Conservation (phyloP, 2,888 invertebrate species). For the Ormia ochracea region DNA sequence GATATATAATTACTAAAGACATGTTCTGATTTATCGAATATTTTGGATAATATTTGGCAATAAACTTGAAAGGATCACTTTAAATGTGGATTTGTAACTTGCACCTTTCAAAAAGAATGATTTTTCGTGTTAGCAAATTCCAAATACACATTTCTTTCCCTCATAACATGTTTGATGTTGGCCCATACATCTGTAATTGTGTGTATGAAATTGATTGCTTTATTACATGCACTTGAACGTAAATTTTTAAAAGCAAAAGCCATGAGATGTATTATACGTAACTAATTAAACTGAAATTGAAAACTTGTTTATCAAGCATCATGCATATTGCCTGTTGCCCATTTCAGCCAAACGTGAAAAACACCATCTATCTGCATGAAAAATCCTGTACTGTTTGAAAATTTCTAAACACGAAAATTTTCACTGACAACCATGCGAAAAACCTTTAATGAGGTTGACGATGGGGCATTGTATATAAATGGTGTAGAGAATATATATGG, state of each 20-base stretch:
- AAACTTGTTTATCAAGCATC: slow-evolving; percentile 15
- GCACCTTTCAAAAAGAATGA: no score
- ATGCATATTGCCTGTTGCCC: slow-evolving; percentile 25
- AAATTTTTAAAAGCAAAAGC: slow-evolving; percentile 2
- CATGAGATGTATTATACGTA: slow-evolving; percentile 31
- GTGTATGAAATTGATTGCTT: not conserved
- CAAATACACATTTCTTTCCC: no score
- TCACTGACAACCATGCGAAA: slow-evolving; percentile 44
- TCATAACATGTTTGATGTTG: no score
- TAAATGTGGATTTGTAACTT: no score
- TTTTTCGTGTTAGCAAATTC: no score
- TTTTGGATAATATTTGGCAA: no score
- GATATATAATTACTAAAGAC: no score
- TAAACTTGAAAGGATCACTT: no score
- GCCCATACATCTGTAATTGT: not conserved
- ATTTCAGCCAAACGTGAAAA: slow-evolving; percentile 8
- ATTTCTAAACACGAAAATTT: slow-evolving; percentile 37
- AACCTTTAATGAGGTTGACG: not conserved
- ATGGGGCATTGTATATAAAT: slow-evolving; percentile 26
- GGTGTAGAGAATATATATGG: not conserved
- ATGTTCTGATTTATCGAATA: no score
- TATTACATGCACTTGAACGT: not conserved
- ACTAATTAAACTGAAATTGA: slow-evolving; percentile 20
- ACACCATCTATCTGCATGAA: not conserved
- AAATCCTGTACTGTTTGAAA: not conserved